Evolutionary conservation across 2,888 invertebrate species (phyloP).

Genomic region (Dolichopus griseipennis): DNA sequence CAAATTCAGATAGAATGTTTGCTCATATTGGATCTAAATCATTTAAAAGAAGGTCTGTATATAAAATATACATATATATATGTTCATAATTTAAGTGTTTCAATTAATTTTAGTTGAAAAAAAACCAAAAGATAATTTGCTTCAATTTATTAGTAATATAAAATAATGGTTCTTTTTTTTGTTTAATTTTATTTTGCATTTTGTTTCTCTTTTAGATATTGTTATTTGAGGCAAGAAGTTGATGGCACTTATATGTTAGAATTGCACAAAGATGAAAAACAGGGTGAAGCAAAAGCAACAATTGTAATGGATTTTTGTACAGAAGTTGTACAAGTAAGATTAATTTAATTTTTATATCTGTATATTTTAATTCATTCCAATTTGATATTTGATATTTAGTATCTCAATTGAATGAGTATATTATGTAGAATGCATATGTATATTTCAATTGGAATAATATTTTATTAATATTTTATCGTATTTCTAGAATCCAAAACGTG

Average conservation of each 20-base stretch:
- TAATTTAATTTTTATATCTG: conserved; percentile 20
- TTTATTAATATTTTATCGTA: background rate
- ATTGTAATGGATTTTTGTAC: conserved; percentile 91
- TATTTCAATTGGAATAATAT: background rate
- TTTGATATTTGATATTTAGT: background rate
- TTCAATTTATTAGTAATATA: no score
- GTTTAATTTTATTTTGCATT: no score
- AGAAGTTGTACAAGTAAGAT: conserved; percentile 66
- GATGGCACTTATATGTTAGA: conserved; percentile 87
- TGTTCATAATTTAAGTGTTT: background rate
- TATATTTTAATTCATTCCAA: conserved; percentile 2
- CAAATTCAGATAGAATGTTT: conserved; percentile 82
- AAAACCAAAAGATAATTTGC: no score
- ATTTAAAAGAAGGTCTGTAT: conserved; percentile 62
- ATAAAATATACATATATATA: no score
- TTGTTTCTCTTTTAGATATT: conserved; percentile 50
- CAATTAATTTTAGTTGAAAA: background rate
- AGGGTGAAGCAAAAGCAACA: conserved; percentile 81
- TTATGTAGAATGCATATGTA: background rate
- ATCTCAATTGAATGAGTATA: no score
- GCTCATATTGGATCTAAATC: conserved; percentile 86
- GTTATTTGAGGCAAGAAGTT: conserved; percentile 80
- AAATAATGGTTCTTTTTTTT: no score
- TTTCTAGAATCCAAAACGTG: conserved; percentile 69
- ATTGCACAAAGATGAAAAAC: conserved; percentile 87